Percentiles rank a stretch among this genome's conserved stretches.
phyloP scores from a whole-genome alignment of 2,888 invertebrate species.

The Melieria crassipennis region DNA sequence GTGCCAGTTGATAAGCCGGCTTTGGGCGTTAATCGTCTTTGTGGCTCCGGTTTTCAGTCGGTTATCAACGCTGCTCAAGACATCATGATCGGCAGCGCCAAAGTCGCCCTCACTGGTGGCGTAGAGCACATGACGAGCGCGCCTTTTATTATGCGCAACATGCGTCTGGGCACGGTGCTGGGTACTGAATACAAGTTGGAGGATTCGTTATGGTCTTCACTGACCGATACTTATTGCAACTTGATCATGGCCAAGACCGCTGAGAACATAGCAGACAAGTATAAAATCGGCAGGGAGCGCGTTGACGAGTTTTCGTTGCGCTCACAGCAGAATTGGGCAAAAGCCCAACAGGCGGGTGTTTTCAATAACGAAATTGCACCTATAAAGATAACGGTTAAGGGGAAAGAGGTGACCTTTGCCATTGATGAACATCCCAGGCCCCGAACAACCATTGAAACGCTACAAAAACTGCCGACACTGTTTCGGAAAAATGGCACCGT shows the following conservation, averaged over 20 bases:
- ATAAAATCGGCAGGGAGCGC: constrained; percentile 80
- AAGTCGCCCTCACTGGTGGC: constrained; percentile 90
- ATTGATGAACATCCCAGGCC: constrained; percentile 82
- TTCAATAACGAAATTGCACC: constrained; percentile 93
- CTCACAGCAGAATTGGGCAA: constrained; percentile 90
- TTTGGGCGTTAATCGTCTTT: constrained; percentile 89
- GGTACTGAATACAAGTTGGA: constrained; percentile 83
- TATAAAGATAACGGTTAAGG: constrained; percentile 84
- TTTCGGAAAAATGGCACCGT: constrained; percentile 96
- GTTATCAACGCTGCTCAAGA: constrained; percentile 93
- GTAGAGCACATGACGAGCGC: constrained; percentile 95
- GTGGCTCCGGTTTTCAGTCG: constrained; percentile 98
- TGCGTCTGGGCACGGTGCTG: constrained; percentile 88
- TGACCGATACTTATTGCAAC: constrained; percentile 89
- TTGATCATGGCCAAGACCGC: constrained; percentile 97
- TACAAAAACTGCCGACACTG: constrained; percentile 86
- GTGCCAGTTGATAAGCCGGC: constrained; percentile 88
- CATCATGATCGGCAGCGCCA: constrained; percentile 83
- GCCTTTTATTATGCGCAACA: constrained; percentile 85
- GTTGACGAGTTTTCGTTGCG: constrained; percentile 85
- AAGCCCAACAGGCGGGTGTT: constrained; percentile 85
- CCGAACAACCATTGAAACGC: constrained; percentile 83
- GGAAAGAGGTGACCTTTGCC: constrained; percentile 79
- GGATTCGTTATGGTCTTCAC: constrained; percentile 88
- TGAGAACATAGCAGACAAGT: constrained; percentile 90